Conservation (phyloP, 2,888 invertebrate species). For the Anorthoa munda region DNA sequence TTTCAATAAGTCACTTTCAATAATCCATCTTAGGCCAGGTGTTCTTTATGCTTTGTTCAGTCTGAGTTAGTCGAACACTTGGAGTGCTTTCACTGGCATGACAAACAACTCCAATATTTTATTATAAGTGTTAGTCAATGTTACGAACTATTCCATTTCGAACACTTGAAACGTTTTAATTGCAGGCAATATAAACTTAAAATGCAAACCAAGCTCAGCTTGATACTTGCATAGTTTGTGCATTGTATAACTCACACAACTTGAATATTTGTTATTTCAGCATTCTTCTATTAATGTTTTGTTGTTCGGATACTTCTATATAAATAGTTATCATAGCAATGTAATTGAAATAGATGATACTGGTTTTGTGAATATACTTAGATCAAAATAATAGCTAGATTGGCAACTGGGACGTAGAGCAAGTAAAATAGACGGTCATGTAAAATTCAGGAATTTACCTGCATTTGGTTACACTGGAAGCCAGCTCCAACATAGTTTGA, state of each 20-base stretch:
- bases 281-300: slow-evolving; percentile 22
- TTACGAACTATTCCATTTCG: slow-evolving; percentile 16
- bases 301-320: not conserved
- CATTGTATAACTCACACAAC: slow-evolving; percentile 39
- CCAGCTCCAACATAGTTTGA: too few relatives aligned
- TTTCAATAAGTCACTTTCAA: slow-evolving; percentile 19
- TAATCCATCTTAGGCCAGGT: slow-evolving; percentile 21
- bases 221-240: slow-evolving; percentile 41
- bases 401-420: not conserved
- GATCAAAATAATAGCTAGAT: not conserved
- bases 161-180: slow-evolving; percentile 26
- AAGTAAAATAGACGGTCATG: too few relatives aligned
- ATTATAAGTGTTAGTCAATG: not conserved
- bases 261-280: slow-evolving; percentile 22
- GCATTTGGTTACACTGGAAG: too few relatives aligned
- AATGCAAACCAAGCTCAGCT: slow-evolving; percentile 16
- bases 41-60: slow-evolving; percentile 32
- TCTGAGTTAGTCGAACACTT: not conserved
- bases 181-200: slow-evolving; percentile 36
- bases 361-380: not conserved
- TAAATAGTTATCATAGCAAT: not conserved
- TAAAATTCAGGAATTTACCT: too few relatives aligned
- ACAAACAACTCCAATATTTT: slow-evolving; percentile 11
- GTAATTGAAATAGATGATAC: not conserved
- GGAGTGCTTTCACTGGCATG: not conserved